These are phyloP conservation scores for Leucophenga varia DNA, from an alignment of 1,140 invertebrate genomes.

Conservation along the genomic window DNA sequence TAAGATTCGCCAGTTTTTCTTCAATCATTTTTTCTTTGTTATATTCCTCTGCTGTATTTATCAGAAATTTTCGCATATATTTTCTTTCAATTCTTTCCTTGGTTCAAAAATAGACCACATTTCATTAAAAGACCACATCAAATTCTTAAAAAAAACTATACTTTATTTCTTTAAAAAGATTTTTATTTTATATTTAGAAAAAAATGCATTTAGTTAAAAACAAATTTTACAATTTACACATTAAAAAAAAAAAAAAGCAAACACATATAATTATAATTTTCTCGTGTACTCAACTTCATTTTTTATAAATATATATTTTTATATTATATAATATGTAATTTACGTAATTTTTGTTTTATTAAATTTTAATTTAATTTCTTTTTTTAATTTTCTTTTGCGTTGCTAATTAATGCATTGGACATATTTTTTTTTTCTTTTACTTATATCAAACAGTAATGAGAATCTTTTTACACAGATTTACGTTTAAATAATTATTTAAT, in stretches of 20 bases:
- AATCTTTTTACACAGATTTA: constrained; percentile 46
- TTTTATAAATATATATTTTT: constrained; percentile 28
- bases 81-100: too few species aligned
- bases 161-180: too few species aligned
- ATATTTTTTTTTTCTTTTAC: constrained; percentile 11
- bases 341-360: constrained; percentile 13
- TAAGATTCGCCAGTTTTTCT: too few species aligned
- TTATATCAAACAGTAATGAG: constrained; percentile 47
- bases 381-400: constrained; percentile 7
- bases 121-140: too few species aligned
- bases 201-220: constrained; percentile 32
- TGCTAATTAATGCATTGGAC: constrained; percentile 3
- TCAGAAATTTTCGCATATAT: too few species aligned
- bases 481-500: constrained; percentile 28
- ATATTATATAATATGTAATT: constrained; percentile 9
- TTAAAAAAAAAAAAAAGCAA: constrained; percentile 30
- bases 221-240: constrained; percentile 52
- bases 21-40: too few species aligned
- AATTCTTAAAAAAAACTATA: too few species aligned
- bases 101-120: too few species aligned
- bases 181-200: too few species aligned
- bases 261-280: constrained; percentile 14
- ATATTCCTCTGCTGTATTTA: too few species aligned
- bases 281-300: constrained; percentile 16
- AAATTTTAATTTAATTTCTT: constrained; percentile 10